Conservation (phyloP, 1,140 invertebrate genomes). For the Danaus plexippus region DNA sequence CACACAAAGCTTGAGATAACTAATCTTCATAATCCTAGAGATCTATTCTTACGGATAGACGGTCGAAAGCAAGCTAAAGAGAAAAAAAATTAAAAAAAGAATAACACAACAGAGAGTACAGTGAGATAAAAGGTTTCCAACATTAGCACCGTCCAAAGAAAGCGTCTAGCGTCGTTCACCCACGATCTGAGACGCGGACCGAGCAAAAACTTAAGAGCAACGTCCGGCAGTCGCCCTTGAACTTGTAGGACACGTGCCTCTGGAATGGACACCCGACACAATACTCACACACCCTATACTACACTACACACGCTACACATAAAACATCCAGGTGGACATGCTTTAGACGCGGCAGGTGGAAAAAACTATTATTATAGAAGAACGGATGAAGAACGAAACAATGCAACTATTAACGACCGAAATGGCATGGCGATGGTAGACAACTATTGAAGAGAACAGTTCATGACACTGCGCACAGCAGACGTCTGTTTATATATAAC, state of each 20-base stretch:
- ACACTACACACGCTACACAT: slow-evolving; percentile 6
- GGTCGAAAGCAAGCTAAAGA: too few species aligned
- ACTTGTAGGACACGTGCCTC: slow-evolving; percentile 45
- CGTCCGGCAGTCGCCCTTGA: slow-evolving; percentile 47
- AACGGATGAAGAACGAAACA: too few species aligned
- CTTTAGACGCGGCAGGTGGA: slow-evolving; percentile 9
- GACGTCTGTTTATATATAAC: too few species aligned
- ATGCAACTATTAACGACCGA: not conserved
- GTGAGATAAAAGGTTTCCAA: too few species aligned
- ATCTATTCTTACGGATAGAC: too few species aligned
- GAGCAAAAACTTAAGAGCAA: slow-evolving; percentile 44
- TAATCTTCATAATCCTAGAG: too few species aligned
- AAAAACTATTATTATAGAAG: not conserved
- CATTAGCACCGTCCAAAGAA: too few species aligned
- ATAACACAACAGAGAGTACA: too few species aligned
- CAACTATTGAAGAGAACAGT: not conserved
- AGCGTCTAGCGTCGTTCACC: slow-evolving; percentile 3
- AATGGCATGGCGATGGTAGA: not conserved
- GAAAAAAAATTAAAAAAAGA: too few species aligned
- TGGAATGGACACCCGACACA: slow-evolving; percentile 21
- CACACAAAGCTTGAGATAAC: too few species aligned
- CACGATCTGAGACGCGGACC: slow-evolving; percentile 10
- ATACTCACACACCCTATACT: slow-evolving; percentile 3
- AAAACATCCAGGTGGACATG: too few species aligned
- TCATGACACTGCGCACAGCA: too few species aligned